Base-by-base conservation (phyloP, 2,888 invertebrate species). In the Acanthopleura granulata region DNA sequence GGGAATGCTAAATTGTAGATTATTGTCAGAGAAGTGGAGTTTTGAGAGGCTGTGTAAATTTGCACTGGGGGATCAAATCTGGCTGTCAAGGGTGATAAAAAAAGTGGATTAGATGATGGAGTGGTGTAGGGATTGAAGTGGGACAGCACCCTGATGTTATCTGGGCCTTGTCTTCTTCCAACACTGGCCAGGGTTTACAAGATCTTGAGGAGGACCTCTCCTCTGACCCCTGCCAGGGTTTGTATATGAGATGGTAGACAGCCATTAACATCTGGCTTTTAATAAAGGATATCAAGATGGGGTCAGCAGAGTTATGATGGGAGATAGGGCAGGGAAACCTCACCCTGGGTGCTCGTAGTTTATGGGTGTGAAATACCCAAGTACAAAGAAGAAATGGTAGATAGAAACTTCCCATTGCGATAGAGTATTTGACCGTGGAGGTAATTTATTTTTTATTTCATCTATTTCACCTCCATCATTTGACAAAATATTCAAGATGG, bases 21-120 rank as follows among this genome's bases (percentile, higher is more conserved):
- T 3, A 57, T 57, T 57, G 57, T 57, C 57, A 57, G 57, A 22
- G 22, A 57, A 57, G 57, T 57, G 57, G 57, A 57, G 22, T 57
- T 57, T 57, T 57, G 66, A 66, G 29, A 66, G 66, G 1, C 66
- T 66, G 66, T 25, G 66, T 66, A 66, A 66, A 66, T 66, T 66
- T 66, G 66, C 22, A 15, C 29, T 27, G 29, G 22, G 66, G 29
- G 25, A 66, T 27, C 18, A 66, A 66, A 66, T 66, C 22, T 66
- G 66, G 22, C 66, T 66, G 66, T 27, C 22, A 15, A 27, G 66
- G 16, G 27, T 27, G 66, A 66, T 66, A 66, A 66, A 66, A 66
- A 66, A 25, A 22, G 25, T 16, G 18, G 66, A 66, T 12, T 66
- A 25, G 29, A 66, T 66, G 66, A 57, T 57, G 57, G 57, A 57